Percentiles rank a stretch among this genome's conserved stretches.
Evolutionary conservation across 2,113 vertebrate genomes (phyloP).

Genomic region (Erythrolamprus reginae): DNA sequence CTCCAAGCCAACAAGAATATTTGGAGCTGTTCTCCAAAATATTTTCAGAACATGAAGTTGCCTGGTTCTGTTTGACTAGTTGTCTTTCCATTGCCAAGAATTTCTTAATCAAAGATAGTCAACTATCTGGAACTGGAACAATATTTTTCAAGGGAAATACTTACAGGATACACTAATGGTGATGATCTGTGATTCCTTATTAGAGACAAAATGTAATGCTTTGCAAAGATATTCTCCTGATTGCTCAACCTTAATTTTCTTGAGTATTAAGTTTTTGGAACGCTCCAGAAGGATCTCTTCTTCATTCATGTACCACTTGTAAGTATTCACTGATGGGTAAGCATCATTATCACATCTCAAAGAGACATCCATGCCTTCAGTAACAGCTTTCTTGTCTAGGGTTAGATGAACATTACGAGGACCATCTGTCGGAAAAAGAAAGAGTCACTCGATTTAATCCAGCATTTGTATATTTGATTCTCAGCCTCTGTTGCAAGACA

Average conservation of each 20-base stretch:
- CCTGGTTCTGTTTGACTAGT: background rate
- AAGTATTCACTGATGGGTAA: background rate
- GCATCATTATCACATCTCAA: background rate
- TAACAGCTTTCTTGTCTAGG: background rate
- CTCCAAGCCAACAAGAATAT: background rate
- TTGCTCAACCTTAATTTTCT: background rate
- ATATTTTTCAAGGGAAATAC: background rate
- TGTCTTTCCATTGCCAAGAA: background rate
- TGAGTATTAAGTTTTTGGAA: background rate
- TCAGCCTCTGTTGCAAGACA: background rate
- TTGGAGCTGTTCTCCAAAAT: background rate
- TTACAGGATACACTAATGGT: constrained; percentile 2
- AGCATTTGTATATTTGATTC: background rate
- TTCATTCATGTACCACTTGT: background rate
- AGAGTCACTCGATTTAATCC: background rate
- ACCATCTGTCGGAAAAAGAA: background rate
- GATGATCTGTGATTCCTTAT: background rate
- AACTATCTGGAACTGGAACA: too few relatives aligned
- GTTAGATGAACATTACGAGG: background rate
- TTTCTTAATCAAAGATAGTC: background rate
- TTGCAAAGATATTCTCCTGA: constrained; percentile 7
- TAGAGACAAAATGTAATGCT: background rate
- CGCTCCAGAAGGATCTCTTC: background rate
- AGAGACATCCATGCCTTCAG: background rate
- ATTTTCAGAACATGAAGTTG: background rate